Conservation (phyloP, 2,797 vertebrate genomes). For the Gobionotothen gibberifrons region DNA sequence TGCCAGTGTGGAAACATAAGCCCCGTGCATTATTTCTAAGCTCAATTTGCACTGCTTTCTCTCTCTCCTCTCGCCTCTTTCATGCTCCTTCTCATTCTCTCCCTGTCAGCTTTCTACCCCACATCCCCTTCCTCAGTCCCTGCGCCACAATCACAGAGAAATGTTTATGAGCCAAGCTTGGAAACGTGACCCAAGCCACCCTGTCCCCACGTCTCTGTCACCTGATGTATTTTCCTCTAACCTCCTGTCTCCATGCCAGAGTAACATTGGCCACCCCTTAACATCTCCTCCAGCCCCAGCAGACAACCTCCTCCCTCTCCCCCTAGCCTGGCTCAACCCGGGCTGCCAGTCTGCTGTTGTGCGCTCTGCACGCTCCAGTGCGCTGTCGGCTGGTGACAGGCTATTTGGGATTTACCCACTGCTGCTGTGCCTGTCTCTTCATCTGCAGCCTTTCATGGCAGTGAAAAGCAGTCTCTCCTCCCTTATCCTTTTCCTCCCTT, state of each 20-base stretch:
- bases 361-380: constrained; percentile 80
- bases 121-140: constrained; percentile 46
- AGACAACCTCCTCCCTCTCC: constrained; percentile 68
- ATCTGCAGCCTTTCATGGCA: constrained; percentile 79
- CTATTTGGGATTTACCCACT: constrained; percentile 84
- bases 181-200: constrained; percentile 69
- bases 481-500: constrained; percentile 62
- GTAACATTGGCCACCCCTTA: constrained; percentile 77
- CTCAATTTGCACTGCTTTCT: constrained; percentile 56
- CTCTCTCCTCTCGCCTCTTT: constrained; percentile 36
- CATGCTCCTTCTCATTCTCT: constrained; percentile 57
- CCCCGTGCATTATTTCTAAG: constrained; percentile 67
- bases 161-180: constrained; percentile 74
- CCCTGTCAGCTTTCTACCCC: constrained; percentile 53
- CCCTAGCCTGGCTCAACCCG: constrained; percentile 61
- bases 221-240: constrained; percentile 68
- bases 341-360: constrained; percentile 74
- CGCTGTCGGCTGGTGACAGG: constrained; percentile 82
- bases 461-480: constrained; percentile 72
- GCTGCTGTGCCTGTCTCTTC: constrained; percentile 81
- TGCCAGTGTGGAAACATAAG: constrained; percentile 65
- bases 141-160: constrained; percentile 62
- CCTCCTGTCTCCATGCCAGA: constrained; percentile 71
- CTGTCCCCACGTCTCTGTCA: constrained; percentile 68
- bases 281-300: constrained; percentile 69